Evolutionary conservation across 1,140 invertebrate species (phyloP), one percentile per base, ranked within the genome.

Genomic region (Ostrea edulis): DNA sequence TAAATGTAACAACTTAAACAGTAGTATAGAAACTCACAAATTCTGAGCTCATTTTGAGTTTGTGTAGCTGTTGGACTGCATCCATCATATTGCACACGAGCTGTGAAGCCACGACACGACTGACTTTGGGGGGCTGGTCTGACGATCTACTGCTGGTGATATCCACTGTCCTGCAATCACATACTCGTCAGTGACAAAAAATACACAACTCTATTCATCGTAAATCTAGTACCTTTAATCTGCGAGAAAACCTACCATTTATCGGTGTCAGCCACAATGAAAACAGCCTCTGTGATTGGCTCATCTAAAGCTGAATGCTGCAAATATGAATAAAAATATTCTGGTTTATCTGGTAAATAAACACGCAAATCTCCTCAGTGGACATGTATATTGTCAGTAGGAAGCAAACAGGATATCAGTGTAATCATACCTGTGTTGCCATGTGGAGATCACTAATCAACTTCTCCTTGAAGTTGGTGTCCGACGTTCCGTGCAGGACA

Each of bases 71-170:
- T 4, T 97, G 96, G 4, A 98, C 95, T 12, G 97, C 97, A 95
- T 98, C 98, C 53, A 98, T 95, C 96, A 98, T 97, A 88, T 97
- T 97, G 25, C 97, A 96, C 12, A 98, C 97, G 2, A 98, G 95
- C 83, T 97, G 97, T 0, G 98, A 98, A 4, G 94, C 90, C 25
- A 92, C 91, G 84, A 93, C 93, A 12, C 68, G 68, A 35, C 68
- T 77, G 14, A 77, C 68, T 77, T 77, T 77, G 7, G 68, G 68
- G 9, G 91, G 86, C 35, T 90, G 90, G 12, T 89, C 89, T 2
- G 86, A 88, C 5, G 88, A 87, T n/a, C 88, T 87, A 88, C 92
- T 93, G 82, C 91, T 93, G 52, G 90, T 91, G 11, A 93, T 90
- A 71, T 92, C 90, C n/a, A 94, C 93, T 44, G 90, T 92, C 92